Base-by-base conservation (phyloP, 2,888 invertebrate species). In the Tipula unca region DNA sequence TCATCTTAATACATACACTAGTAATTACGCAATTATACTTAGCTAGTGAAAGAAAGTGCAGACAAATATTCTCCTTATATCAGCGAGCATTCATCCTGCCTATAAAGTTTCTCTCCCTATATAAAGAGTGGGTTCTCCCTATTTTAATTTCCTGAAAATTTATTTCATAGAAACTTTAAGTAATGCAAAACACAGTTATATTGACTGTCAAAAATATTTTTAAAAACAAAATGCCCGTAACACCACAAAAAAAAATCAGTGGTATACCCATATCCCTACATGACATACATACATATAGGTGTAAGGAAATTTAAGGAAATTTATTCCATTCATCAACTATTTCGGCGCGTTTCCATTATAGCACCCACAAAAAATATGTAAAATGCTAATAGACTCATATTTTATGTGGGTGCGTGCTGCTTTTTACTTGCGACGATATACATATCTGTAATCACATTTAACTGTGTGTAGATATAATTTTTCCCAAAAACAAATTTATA, bases 321-420 rank as follows among this genome's bases (percentile, higher is more conserved):
- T 25, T 69, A 25, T 25, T 25, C 69, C 69, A 69, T 69, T 69
- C 25, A 69, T 69, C 69, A 69, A 69, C 69, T 69, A 25, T 69
- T 69, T 69, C 25, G 69, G 69, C 25, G 69, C 69, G 25, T 25
- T 69, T 69, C 69, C 69, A 69, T 69, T 69, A 42, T 10, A 20
- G 25, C 69, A 20, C 69, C 20, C 69, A 69, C 10, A 69, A 69
- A 8, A 69, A 10, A 69, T 69, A 69, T 69, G 69, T 69, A 69
- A 69, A 69, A 69, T 69, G 69, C 69, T 69, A 69, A 69, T 69
- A 69, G 69, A 69, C 69, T 69, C 25, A 69, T 69, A 69, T 69
- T 25, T 69, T 69, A 69, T 69, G 69, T 69, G 69, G 69, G 69
- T 69, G 69, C 69, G 69, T 69, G 69, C 69, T 69, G 25, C 69